Conservation (phyloP, 2,888 invertebrate genomes). For the Saturnia pavonia region DNA sequence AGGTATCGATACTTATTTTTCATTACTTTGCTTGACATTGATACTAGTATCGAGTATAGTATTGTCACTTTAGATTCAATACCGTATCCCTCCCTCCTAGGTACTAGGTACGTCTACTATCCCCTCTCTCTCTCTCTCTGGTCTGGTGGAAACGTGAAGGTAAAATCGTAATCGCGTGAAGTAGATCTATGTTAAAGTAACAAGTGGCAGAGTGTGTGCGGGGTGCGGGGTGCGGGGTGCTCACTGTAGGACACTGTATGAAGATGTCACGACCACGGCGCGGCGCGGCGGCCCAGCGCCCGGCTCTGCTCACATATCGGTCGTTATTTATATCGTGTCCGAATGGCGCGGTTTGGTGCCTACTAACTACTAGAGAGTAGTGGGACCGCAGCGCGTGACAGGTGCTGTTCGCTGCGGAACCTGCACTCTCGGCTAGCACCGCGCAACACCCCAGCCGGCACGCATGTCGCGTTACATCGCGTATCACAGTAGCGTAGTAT, state of each 20-base stretch:
- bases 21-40: too few relatives aligned
- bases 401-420: conserved; percentile 30
- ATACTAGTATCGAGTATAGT: too few relatives aligned
- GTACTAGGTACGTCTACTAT: too few relatives aligned
- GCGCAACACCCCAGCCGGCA: conserved; percentile 14
- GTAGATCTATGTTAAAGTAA: not conserved
- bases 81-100: too few relatives aligned
- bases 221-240: not conserved
- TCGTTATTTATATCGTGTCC: conserved; percentile 2
- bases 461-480: not conserved
- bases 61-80: too few relatives aligned
- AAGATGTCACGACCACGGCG: too few relatives aligned
- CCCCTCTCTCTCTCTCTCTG: too few relatives aligned
- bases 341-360: conserved; percentile 27
- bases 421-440: conserved; percentile 27
- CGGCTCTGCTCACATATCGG: not conserved
- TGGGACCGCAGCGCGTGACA: conserved; percentile 29
- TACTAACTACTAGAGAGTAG: conserved; percentile 18
- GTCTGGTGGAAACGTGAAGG: not conserved
- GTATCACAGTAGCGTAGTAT: not conserved
- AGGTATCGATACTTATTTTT: too few relatives aligned
- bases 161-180: not conserved
- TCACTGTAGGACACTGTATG: not conserved
- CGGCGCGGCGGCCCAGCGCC: not conserved
- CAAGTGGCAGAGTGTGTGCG: not conserved